phyloP scores from a whole-genome alignment of 2,113 vertebrate species.

The Porphyrio hochstetteri region DNA sequence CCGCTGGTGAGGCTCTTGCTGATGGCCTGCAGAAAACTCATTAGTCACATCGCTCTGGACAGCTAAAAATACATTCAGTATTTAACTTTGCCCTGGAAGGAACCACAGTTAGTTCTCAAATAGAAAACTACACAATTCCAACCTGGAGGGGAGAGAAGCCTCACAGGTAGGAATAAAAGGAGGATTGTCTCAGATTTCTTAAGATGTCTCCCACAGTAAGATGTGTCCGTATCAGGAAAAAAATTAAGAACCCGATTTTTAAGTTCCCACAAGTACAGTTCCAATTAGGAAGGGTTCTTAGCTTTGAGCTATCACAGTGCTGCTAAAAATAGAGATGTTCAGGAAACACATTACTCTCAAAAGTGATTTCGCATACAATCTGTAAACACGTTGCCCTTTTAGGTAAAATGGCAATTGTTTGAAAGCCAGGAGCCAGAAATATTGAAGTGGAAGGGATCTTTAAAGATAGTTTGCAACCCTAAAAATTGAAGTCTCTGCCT shows the following conservation, averaged over 20 bases:
- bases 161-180: not conserved
- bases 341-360: slow-evolving; percentile 24
- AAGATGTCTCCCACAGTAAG: not conserved
- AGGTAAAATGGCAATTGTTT: slow-evolving; percentile 37
- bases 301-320: not conserved
- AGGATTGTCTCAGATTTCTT: not conserved
- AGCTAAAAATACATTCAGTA: not conserved
- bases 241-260: slow-evolving; percentile 1
- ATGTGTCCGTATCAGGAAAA: not conserved
- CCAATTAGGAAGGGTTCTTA: not conserved
- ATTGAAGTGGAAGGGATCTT: not conserved
- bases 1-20: not conserved
- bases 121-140: not conserved
- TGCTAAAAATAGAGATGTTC: slow-evolving; percentile 32
- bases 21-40: not conserved
- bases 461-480: not conserved
- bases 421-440: slow-evolving; percentile 16
- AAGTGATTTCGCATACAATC: slow-evolving; percentile 10
- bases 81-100: not conserved
- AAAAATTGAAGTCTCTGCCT: not conserved
- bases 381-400: slow-evolving; percentile 29
- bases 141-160: not conserved
- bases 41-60: not conserved
- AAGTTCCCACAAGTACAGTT: not conserved
- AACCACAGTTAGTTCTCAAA: not conserved